Conservation (phyloP, 2,888 invertebrate species). For the Aphodius sticticus region DNA sequence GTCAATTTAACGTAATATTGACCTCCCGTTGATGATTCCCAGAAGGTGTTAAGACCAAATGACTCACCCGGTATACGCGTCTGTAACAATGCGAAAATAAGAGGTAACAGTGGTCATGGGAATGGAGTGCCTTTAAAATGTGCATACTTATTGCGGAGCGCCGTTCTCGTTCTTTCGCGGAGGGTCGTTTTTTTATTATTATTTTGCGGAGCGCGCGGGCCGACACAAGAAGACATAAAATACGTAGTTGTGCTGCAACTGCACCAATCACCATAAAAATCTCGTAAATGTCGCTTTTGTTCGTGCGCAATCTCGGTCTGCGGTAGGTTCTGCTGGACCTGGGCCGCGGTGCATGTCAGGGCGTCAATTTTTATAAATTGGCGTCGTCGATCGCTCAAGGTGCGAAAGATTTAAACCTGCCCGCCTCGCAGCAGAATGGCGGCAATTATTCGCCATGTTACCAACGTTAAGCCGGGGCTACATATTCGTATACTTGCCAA, state of each 20-base stretch:
- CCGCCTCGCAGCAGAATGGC: not conserved
- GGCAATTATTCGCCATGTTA: constrained; percentile 19
- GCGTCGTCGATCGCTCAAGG: constrained; percentile 8
- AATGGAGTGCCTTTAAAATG: constrained; percentile 19
- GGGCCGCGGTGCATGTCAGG: not conserved
- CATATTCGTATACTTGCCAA: too few relatives aligned
- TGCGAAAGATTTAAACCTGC: not conserved
- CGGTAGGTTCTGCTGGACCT: constrained; percentile 21
- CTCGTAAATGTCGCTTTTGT: constrained; percentile 27
- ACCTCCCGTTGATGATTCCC: not conserved
- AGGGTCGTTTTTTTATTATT: not conserved
- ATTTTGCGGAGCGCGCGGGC: constrained; percentile 11
- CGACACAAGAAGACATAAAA: constrained; percentile 16
- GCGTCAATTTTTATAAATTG: constrained; percentile 20
- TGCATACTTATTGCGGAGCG: constrained; percentile 17
- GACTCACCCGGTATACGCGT: not conserved
- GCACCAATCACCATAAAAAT: constrained; percentile 28
- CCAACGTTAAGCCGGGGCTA: too few relatives aligned
- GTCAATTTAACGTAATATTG: not conserved
- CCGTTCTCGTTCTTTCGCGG: constrained; percentile 7
- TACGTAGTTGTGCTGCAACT: constrained; percentile 9
- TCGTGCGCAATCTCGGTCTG: constrained; percentile 18
- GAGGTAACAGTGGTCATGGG: constrained; percentile 23
- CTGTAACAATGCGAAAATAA: not conserved
- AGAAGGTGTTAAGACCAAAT: not conserved